phyloP scores from a whole-genome alignment of 1,140 invertebrate genomes.

The Tetragonula clypearis region DNA sequence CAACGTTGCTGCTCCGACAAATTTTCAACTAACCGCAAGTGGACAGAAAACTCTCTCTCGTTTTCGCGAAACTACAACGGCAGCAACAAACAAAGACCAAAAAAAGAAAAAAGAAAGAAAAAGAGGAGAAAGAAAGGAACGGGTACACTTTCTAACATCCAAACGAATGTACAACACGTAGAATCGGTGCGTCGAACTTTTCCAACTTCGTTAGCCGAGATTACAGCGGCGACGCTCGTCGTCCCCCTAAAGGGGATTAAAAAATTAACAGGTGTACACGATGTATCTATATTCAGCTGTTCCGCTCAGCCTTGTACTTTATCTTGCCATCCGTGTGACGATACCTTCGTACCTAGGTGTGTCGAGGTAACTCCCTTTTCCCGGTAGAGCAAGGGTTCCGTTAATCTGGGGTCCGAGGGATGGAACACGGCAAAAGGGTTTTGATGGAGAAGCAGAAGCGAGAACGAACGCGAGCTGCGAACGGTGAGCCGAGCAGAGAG shows the following conservation, averaged over 20 bases:
- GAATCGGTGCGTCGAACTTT: slow-evolving; percentile 18
- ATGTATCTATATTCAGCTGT: slow-evolving; percentile 44
- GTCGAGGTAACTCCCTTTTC: slow-evolving; percentile 73
- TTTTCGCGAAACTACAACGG: neutral
- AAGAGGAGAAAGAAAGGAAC: too few relatives aligned
- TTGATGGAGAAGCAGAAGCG: slow-evolving; percentile 48
- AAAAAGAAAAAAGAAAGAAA: neutral
- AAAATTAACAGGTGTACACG: slow-evolving; percentile 48
- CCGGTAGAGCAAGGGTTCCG: slow-evolving; percentile 76
- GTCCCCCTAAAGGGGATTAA: slow-evolving; percentile 33
- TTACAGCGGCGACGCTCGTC: slow-evolving; percentile 18
- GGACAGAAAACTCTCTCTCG: neutral
- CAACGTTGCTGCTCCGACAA: neutral
- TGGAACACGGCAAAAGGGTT: slow-evolving; percentile 40
- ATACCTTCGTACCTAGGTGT: slow-evolving; percentile 77
- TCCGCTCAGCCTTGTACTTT: slow-evolving; percentile 34
- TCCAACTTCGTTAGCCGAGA: slow-evolving; percentile 50
- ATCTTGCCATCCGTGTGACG: slow-evolving; percentile 66
- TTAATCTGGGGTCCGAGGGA: slow-evolving; percentile 78
- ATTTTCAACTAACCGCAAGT: neutral
- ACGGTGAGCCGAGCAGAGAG: slow-evolving; percentile 24
- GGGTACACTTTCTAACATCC: neutral
- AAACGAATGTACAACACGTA: neutral
- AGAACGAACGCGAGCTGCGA: slow-evolving; percentile 51
- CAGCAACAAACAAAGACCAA: too few relatives aligned